Evolutionary conservation across 2,888 invertebrate species (phyloP).

Genomic region (Ennomos erosarius): DNA sequence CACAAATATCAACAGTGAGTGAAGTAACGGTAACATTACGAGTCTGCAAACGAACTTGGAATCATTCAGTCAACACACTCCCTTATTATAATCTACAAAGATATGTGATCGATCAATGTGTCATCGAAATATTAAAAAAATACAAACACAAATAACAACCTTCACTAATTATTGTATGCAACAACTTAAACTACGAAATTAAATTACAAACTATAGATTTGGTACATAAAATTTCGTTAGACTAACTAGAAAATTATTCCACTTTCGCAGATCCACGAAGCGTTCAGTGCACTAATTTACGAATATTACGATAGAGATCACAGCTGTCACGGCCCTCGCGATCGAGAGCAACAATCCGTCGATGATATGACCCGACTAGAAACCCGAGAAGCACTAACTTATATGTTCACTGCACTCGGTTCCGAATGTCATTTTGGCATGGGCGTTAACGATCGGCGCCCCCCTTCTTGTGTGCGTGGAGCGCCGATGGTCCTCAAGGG

Average conservation of each 20-base stretch:
- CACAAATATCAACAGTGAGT: conserved; percentile 42
- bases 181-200: conserved; percentile 78
- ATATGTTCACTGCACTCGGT: conserved; percentile 78
- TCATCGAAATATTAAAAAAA: conserved; percentile 62
- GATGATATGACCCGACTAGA: conserved; percentile 82
- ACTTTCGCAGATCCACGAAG: conserved; percentile 61
- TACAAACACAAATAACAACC: conserved; percentile 81
- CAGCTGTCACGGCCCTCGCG: conserved; percentile 71
- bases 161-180: conserved; percentile 73
- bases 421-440: conserved; percentile 76
- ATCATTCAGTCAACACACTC: conserved; percentile 57
- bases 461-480: conserved; percentile 89
- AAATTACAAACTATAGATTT: conserved; percentile 81
- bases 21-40: conserved; percentile 55
- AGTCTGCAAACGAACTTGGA: conserved; percentile 51
- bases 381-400: conserved; percentile 69
- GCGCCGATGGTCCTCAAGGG: conserved; percentile 91
- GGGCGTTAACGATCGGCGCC: conserved; percentile 83
- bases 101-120: conserved; percentile 67
- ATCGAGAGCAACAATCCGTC: conserved; percentile 66
- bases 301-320: conserved; percentile 83
- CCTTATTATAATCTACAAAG: conserved; percentile 61
- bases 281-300: conserved; percentile 78
- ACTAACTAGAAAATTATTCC: conserved; percentile 76
- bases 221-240: conserved; percentile 83